Base-by-base conservation (phyloP, 1,140 invertebrate genomes). In the Leguminivora glycinivorella region DNA sequence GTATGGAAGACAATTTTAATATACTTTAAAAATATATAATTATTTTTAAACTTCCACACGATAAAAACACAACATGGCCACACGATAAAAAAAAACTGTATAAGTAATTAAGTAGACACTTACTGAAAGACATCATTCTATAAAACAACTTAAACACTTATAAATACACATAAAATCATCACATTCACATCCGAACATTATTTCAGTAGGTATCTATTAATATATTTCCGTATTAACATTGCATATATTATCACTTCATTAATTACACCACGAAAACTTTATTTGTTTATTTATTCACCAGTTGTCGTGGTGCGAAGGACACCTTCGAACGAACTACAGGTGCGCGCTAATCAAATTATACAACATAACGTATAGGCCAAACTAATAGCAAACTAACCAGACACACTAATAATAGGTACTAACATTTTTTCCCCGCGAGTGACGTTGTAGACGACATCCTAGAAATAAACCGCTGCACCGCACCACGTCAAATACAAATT, bases 401-500 rank as follows among this genome's bases (percentile, higher is more conserved):
- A 69, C 25, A 70, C 43, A 77, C 72, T 75, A 79, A 74, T 77
- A 76, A 73, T 72, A 70, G 52, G 56, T 69, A 90, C 85, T 84
- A 88, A 90, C 88, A 77, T 78, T 84, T 89, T 71, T 76, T 88
- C 69, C 82, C 85, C 26, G 83, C 74, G 47, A 75, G 75, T 66
- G 85, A 85, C 40, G 81, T 76, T 29, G 79, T 82, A 12, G 88
- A 88, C 71, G 88, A 90, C 88, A 90, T 90, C 78, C 80, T 83
- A 69, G 79, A 83, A 81, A 83, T 82, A 84, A 80, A 76, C 71
- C 75, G 74, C 73, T 67, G 29, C 77, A 75, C 81, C 83, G 85
- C 69, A 87, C 77, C 71, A 78, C 82, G 78, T 83, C 75, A 69
- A 82, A 83, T 73, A 84, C 80, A 66, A 77, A 79, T 81, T 84